Conservation (phyloP, 2,888 invertebrate genomes). For the Lithophane semibrunnea region DNA sequence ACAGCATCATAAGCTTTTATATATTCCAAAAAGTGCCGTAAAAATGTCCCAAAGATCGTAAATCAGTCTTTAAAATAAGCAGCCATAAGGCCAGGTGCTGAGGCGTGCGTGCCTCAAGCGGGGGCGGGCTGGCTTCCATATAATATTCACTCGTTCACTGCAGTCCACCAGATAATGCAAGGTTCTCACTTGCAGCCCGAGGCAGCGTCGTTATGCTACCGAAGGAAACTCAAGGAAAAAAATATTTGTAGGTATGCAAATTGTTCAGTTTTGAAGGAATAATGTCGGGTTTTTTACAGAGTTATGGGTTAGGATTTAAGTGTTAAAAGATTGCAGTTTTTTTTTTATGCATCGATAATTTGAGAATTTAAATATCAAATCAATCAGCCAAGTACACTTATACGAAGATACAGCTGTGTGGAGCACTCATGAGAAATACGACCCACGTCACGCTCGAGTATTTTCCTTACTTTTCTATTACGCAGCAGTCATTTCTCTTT, state of each 20-base stretch:
- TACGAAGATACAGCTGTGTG: not conserved
- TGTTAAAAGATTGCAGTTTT: not conserved
- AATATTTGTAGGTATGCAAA: constrained; percentile 31
- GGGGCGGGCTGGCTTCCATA: constrained; percentile 69
- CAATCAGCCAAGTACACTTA: not conserved
- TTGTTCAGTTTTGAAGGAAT: constrained; percentile 41
- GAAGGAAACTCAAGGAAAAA: constrained; percentile 51
- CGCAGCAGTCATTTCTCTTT: not conserved
- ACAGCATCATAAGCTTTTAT: no score
- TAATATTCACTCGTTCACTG: constrained; percentile 44
- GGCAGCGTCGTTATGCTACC: constrained; percentile 58
- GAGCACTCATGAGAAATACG: not conserved
- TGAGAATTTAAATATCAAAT: not conserved
- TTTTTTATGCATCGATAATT: constrained; percentile 2
- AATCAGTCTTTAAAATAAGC: no score
- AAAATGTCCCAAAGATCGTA: no score
- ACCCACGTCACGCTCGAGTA: not conserved
- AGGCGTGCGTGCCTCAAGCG: constrained; percentile 71
- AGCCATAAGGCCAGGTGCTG: constrained; percentile 66
- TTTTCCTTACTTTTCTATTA: not conserved
- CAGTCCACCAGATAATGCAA: constrained; percentile 25
- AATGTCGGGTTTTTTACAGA: constrained; percentile 34
- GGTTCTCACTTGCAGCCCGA: constrained; percentile 38
- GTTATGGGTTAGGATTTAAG: constrained; percentile 24
- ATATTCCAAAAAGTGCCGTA: no score